Conservation (phyloP, 2,888 invertebrate species). For the Conistra vaccinii region DNA sequence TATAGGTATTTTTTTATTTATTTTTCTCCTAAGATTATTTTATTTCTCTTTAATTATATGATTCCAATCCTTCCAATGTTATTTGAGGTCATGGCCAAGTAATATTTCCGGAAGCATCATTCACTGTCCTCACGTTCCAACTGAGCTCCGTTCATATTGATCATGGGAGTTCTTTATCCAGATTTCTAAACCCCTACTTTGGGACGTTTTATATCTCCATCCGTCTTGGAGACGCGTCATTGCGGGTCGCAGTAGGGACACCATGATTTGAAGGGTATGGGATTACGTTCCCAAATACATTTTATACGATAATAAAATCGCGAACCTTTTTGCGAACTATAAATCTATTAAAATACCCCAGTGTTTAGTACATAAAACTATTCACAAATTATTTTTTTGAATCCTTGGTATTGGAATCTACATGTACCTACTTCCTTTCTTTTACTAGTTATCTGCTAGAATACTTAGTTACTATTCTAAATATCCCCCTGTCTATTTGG, state of each 20-base stretch:
- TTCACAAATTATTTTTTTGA: background rate
- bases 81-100: background rate
- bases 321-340: background rate
- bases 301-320: background rate
- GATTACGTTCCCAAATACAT: background rate
- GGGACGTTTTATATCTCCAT: slow-evolving; percentile 70
- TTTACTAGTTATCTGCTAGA: no score
- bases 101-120: background rate
- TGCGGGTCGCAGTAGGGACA: slow-evolving; percentile 26
- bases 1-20: no score
- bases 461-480: no score
- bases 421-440: background rate
- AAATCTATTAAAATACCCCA: background rate
- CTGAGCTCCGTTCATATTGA: slow-evolving; percentile 21
- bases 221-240: slow-evolving; percentile 57
- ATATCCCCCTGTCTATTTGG: no score
- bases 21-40: no score
- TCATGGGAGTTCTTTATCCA: slow-evolving; percentile 42
- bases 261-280: slow-evolving; percentile 21
- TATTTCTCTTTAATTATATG: no score
- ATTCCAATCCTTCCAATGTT: no score
- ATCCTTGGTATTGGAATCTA: background rate
- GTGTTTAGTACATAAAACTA: background rate
- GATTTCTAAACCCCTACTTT: slow-evolving; percentile 63
- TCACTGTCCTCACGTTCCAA: slow-evolving; percentile 1